phyloP scores from a whole-genome alignment of 2,888 invertebrate genomes.

The Dermolepida albohirtum region DNA sequence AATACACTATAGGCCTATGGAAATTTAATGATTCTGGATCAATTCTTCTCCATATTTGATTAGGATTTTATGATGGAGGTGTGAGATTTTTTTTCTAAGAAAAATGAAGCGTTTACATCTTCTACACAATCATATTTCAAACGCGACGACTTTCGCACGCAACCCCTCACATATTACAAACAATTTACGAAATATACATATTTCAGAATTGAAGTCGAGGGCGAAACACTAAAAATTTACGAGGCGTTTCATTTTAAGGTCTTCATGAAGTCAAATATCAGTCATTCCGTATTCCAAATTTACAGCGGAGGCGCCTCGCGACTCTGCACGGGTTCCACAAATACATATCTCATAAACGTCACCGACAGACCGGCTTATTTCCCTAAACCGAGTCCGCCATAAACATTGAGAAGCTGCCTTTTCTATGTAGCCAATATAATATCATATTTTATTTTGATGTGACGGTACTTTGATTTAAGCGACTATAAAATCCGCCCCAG shows the following conservation, averaged over 20 bases:
- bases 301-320: constrained; percentile 47
- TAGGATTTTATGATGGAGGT: no score
- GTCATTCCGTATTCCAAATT: constrained; percentile 50
- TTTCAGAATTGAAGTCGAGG: constrained; percentile 17
- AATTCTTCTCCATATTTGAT: no score
- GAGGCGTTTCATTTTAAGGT: constrained; percentile 45
- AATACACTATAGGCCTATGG: no score
- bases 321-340: constrained; percentile 47
- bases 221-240: constrained; percentile 43
- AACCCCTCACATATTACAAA: constrained; percentile 29
- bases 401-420: constrained; percentile 62
- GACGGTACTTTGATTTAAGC: constrained; percentile 62
- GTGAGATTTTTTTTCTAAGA: neutral
- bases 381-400: constrained; percentile 57
- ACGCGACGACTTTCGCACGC: constrained; percentile 22
- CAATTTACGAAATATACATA: constrained; percentile 40
- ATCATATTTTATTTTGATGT: constrained; percentile 64
- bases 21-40: no score
- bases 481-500: constrained; percentile 60
- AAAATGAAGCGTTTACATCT: no score
- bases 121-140: no score
- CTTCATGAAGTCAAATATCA: constrained; percentile 47
- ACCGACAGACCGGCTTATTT: constrained; percentile 59
- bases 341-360: constrained; percentile 65
- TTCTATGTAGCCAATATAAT: constrained; percentile 63